Conservation (phyloP, 2,113 vertebrate species). For the Dromiciops gliroides region DNA sequence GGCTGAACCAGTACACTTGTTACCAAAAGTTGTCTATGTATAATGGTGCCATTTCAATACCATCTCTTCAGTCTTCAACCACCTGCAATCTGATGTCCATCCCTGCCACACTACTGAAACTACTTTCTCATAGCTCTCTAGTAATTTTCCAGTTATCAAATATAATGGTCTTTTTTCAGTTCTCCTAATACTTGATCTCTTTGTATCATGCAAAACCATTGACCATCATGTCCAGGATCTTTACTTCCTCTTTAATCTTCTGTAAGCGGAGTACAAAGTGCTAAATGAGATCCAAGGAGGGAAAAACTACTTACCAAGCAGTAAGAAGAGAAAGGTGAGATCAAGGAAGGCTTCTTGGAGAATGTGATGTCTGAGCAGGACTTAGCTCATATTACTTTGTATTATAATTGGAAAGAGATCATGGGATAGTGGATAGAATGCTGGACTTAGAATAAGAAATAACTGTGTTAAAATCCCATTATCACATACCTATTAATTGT, state of each 20-base stretch:
- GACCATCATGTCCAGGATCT: neutral
- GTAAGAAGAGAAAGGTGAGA: neutral
- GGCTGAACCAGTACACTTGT: neutral
- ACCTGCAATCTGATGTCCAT: neutral
- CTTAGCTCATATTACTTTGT: neutral
- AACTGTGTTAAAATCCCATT: neutral
- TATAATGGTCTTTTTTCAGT: neutral
- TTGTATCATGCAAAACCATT: neutral
- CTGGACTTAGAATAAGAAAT: neutral
- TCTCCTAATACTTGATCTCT: neutral
- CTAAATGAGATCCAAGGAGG: neutral
- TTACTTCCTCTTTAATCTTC: neutral
- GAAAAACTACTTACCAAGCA: neutral
- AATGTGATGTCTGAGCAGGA: neutral
- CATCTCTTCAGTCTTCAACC: neutral
- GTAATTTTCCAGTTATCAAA: neutral
- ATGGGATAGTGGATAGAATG: neutral
- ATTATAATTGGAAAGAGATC: neutral
- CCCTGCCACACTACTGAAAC: neutral
- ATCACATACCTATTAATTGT: too few species aligned
- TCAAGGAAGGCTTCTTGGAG: neutral
- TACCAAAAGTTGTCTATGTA: neutral
- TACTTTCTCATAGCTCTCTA: neutral
- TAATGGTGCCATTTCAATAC: neutral
- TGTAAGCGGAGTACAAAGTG: neutral